Evolutionary conservation across 2,888 invertebrate species (phyloP), one percentile per base, ranked within the genome.

Genomic region (Eristalinus sepulchralis): DNA sequence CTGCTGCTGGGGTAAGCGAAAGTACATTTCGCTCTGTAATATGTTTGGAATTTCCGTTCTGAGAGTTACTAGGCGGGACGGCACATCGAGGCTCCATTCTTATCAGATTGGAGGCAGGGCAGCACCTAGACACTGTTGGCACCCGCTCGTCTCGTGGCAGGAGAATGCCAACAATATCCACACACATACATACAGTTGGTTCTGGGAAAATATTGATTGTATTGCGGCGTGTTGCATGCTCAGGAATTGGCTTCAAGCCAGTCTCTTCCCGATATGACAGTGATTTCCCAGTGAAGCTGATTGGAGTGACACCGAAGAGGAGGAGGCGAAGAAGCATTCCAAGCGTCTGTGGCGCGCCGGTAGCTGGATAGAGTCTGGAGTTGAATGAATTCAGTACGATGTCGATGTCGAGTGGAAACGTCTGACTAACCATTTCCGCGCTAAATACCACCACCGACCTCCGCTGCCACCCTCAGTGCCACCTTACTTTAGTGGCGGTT

Each of bases 201-300:
- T 34, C 60, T 79, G 83, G 71, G 57, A 79, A 83, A 79, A 79
- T 86, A 86, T 86, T 86, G 86, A 86, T 86, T 83, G 73, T 79
- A 79, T 79, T 83, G 86, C 86, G 70, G 83, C 66, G 86, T 79
- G 86, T 83, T 67, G 83, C 73, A 75, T 36, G 39, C 64, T 62
- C 73, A 71, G 66, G 83, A 83, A 67, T 86, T 86, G 86, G 86
- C 86, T 75, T 59, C 31, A 83, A 86, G 86, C 86, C 86, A 86
- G 78, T 79, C 75, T 64, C 77, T 47, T 73, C 55, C 33, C 70
- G 60, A 86, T 86, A 75, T 86, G 83, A 83, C 86, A 83, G 83
- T 83, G 83, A 86, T 73, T 85, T 86, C 68, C 73, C 68, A 78
- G 73, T 71, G 75, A 79, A 78, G 71, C 78, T 71, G 83, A 75